phyloP scores from a whole-genome alignment of 2,113 vertebrate species.

The Nematolebias whitei region DNA sequence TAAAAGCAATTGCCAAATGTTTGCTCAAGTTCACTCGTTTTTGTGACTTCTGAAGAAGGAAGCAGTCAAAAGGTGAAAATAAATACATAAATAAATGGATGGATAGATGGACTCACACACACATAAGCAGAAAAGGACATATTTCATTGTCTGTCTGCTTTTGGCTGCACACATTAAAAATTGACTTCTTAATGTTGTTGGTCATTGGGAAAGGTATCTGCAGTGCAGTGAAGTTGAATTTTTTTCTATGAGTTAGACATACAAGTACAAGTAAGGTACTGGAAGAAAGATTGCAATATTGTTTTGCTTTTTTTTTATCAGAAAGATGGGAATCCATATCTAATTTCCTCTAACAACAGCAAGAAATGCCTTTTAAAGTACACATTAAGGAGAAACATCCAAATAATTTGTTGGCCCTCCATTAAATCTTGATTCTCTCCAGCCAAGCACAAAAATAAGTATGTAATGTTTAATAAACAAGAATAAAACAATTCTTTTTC shows the following conservation, averaged over 20 bases:
- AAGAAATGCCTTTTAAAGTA: background rate
- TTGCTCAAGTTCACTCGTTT: too few relatives aligned
- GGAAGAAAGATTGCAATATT: constrained; percentile 13
- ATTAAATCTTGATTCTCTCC: background rate
- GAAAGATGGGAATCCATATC: constrained; percentile 18
- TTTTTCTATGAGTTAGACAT: constrained; percentile 13
- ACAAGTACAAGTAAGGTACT: constrained; percentile 38
- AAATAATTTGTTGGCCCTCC: background rate
- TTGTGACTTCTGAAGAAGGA: too few relatives aligned
- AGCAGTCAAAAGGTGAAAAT: too few relatives aligned
- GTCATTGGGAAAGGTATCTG: constrained; percentile 41
- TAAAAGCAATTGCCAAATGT: too few relatives aligned
- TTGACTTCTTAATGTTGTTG: too few relatives aligned
- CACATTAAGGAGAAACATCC: background rate
- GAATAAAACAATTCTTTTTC: constrained; percentile 4
- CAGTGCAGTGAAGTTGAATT: constrained; percentile 33
- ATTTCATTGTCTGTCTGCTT: too few relatives aligned
- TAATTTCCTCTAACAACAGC: constrained; percentile 12
- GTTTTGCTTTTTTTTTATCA: constrained; percentile 4
- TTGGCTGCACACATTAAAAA: too few relatives aligned
- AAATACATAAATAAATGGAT: too few relatives aligned
- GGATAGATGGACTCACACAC: too few relatives aligned
- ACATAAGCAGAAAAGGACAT: too few relatives aligned
- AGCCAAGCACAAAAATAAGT: constrained; percentile 11
- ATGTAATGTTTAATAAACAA: constrained; percentile 9